Conservation (phyloP, 2,797 vertebrate species). For the Todus mexicanus region DNA sequence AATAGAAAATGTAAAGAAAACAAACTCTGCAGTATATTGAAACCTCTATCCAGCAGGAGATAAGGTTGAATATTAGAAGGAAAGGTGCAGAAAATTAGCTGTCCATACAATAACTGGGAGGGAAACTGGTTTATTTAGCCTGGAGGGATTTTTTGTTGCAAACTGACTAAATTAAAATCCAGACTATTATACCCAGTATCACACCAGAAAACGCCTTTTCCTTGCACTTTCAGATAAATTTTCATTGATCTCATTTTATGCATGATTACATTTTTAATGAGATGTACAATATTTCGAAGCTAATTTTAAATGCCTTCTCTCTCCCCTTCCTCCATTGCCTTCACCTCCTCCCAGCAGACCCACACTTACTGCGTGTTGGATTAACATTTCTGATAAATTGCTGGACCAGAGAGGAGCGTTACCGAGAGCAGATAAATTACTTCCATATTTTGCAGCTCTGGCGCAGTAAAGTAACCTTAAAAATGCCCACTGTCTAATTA, state of each 20-base stretch:
- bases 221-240: constrained; percentile 88
- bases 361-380: constrained; percentile 76
- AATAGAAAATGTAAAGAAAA: constrained; percentile 82
- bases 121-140: constrained; percentile 84
- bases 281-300: constrained; percentile 86
- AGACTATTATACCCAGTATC: constrained; percentile 90
- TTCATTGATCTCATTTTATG: constrained; percentile 94
- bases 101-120: constrained; percentile 83
- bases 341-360: constrained; percentile 32
- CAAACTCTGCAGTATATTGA: constrained; percentile 79
- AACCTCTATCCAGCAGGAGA: constrained; percentile 76
- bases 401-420: constrained; percentile 77
- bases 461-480: constrained; percentile 70
- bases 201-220: constrained; percentile 85
- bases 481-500: constrained; percentile 73
- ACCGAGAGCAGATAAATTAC: constrained; percentile 79
- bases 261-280: constrained; percentile 97
- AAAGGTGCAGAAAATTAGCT: constrained; percentile 83
- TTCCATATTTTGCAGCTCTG: constrained; percentile 70
- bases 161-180: constrained; percentile 92
- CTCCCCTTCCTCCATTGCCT: constrained; percentile 67
- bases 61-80: constrained; percentile 82
- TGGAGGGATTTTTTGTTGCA: constrained; percentile 85
- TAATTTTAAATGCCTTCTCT: constrained; percentile 85
- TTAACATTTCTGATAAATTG: constrained; percentile 88